Evolutionary conservation across 2,113 vertebrate genomes (phyloP), one percentile per base, ranked within the genome.

Genomic region (Toxostoma redivivum): DNA sequence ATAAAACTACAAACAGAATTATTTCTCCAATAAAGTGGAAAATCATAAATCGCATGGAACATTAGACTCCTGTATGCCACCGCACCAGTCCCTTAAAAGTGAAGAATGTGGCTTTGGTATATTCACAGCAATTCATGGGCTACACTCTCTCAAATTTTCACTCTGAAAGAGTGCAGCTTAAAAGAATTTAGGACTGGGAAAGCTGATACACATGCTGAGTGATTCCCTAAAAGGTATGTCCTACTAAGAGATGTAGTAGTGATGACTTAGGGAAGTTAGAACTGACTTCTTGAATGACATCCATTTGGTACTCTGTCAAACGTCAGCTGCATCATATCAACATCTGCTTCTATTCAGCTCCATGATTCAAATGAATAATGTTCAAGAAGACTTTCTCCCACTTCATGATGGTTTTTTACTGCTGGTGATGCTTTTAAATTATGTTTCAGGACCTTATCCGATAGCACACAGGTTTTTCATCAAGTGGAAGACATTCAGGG

Each of bases 1-100:
- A 70, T 83, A 91, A 90, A 81, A 51, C 25, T 83, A 84, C 31
- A 65, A 91, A 48, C 20, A 83, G 35, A 96, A 92, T 85, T 90
- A 74, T 90, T 86, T 88, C 82, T 71, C 90, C 64, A 88, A 24
- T 66, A 71, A 96, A 92, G 37, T 53, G 11, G 64, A 88, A 95
- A 94, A 92, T 9, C 60, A 79, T 64, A 94, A 88, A 95, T 69
- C 40, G 18, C 44, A 74, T n/a, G 64, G 44, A 90, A 90, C 44
- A 60, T 88, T 64, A 78, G 38, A 21, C 56, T 93, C 48, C 37
- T 42, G 20, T 33, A 45, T 62, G 33, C 12, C 69, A 88, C 67
- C 15, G 81, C 14, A 89, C 3, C 31, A 45, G 64, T 45, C 64
- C 42, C n/a, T 81, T 88, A 91, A 83, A 93, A 90, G 48, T 86